A percentile compares a stretch with the other conserved stretches of the same genome.
These are phyloP conservation scores for Anabas testudineus DNA, from an alignment of 2,797 vertebrate species.

Conservation along the genomic window DNA sequence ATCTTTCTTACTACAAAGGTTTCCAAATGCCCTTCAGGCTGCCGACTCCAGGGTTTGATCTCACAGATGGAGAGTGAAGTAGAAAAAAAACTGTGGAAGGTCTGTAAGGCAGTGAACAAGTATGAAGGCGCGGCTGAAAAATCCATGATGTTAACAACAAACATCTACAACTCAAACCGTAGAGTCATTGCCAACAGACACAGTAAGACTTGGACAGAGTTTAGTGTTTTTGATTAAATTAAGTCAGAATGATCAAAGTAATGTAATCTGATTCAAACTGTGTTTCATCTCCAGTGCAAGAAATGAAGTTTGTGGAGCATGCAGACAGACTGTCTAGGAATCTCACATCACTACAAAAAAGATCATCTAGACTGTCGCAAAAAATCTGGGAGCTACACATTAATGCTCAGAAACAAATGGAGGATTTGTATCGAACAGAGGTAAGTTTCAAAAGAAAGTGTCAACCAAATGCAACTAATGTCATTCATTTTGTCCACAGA, in stretches of 20 bases:
- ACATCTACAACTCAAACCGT: conserved; percentile 64
- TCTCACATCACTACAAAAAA: conserved; percentile 59
- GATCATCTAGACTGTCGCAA: conserved; percentile 41
- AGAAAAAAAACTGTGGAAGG: conserved; percentile 42
- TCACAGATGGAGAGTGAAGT: conserved; percentile 41
- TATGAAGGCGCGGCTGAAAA: conserved; percentile 19
- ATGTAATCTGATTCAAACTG: neutral
- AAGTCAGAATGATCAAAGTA: neutral
- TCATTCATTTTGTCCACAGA: too few relatives aligned
- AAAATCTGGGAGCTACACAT: conserved; percentile 47
- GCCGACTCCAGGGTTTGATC: conserved; percentile 78
- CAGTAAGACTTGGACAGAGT: conserved; percentile 50
- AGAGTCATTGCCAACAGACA: conserved; percentile 56
- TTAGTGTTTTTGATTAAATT: neutral
- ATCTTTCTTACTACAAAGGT: conserved; percentile 48
- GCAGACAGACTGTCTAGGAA: conserved; percentile 60
- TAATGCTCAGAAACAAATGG: conserved; percentile 59
- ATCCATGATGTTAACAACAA: conserved; percentile 46
- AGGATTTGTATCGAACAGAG: conserved; percentile 73
- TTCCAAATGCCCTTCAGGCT: conserved; percentile 80
- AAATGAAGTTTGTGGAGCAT: conserved; percentile 63
- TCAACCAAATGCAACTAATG: neutral
- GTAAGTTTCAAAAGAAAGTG: conserved; percentile 40
- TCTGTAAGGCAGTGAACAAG: conserved; percentile 55
- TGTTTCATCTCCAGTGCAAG: conserved; percentile 59